Evolutionary conservation across 2,888 invertebrate genomes (phyloP).

Genomic region (Ichneumon xanthorius): DNA sequence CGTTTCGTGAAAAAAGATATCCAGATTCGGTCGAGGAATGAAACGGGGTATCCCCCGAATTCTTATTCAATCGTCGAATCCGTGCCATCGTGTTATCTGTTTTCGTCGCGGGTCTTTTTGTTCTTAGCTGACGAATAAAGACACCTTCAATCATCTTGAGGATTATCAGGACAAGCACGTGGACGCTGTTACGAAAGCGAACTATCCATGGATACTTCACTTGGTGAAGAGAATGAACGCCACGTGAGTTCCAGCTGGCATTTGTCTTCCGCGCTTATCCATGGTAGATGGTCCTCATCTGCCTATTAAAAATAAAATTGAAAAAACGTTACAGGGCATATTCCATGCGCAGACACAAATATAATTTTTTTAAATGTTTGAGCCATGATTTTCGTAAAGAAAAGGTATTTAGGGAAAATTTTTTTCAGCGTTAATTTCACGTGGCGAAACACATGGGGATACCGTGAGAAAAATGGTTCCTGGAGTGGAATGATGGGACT

Average conservation of each 20-base stretch:
- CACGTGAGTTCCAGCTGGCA: constrained; percentile 74
- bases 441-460: constrained; percentile 80
- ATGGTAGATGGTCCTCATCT: not conserved
- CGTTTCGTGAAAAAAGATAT: not conserved
- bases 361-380: not conserved
- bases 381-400: not conserved
- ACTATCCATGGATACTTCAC: constrained; percentile 79
- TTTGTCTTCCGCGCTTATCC: not conserved
- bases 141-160: constrained; percentile 84
- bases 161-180: constrained; percentile 83
- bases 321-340: not conserved
- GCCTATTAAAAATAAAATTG: not conserved
- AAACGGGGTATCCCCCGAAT: not conserved
- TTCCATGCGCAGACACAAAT: not conserved
- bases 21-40: not conserved
- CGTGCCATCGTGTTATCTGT: not conserved
- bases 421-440: constrained; percentile 75
- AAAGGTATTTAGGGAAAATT: not conserved
- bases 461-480: constrained; percentile 78
- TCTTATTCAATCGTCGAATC: not conserved
- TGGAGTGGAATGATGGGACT: constrained; percentile 82
- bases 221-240: constrained; percentile 81
- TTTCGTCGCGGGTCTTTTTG: constrained; percentile 10
- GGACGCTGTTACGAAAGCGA: constrained; percentile 81
- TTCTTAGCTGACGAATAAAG: constrained; percentile 79